Evolutionary conservation across 2,888 invertebrate genomes (phyloP), one percentile per base, ranked within the genome.

Genomic region (Cenopis cana): DNA sequence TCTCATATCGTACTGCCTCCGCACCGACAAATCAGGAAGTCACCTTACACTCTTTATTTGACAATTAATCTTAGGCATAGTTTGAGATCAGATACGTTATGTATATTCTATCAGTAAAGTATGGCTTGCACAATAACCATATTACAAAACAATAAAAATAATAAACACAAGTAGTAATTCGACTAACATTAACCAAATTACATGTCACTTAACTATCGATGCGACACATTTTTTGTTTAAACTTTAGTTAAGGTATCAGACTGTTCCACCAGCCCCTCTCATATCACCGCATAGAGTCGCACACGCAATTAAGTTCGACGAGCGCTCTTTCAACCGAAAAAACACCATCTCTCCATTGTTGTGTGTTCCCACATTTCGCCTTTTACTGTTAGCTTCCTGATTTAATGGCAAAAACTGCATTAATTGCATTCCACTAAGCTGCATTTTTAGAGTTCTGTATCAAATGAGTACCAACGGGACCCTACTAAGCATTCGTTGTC

Each of bases 281-380:
- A 83, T 86, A 83, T 82, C 82, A 84, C 82, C 74, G 83, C 85
- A 84, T 88, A 82, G 85, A 84, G 85, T 82, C 80, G 85, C 81
- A 81, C 86, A 84, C 85, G 86, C 89, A 93, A 93, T 93, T 92
- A 82, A 85, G 81, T 85, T 90, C 87, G 91, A 90, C 85, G 88
- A 88, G 89, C 88, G 85, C 90, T 91, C 90, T 90, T 90, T 83
- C 89, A 86, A 87, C 89, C 91, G 87, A 93, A 93, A 93, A 90
- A 93, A 88, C 82, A 78, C 79, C 89, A 87, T 89, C 87, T 89
- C 89, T 89, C 89, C 84, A 93, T 93, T 93, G 93, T 93, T 88
- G 79, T 82, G 79, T 87, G 86, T 89, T 93, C 93, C 91, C 93
- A 93, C 93, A 91, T 91, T 92, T 92, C 89, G 91, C 86, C 88